These are phyloP conservation scores for Cylloceria caligata DNA, from an alignment of 2,888 invertebrate genomes.

Conservation along the genomic window DNA sequence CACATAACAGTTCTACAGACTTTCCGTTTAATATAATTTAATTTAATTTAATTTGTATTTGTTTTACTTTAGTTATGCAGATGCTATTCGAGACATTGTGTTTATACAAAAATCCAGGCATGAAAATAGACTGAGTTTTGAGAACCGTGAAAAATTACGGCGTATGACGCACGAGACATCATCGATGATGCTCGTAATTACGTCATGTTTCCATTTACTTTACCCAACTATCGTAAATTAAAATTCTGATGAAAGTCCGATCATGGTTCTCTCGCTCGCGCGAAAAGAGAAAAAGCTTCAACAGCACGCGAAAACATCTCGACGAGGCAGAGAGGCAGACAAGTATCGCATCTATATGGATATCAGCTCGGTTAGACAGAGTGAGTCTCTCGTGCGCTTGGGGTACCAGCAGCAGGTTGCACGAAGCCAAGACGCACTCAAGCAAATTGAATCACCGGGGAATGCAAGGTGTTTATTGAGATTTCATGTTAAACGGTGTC, in stretches of 20 bases:
- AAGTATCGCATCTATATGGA: slow-evolving; percentile 75
- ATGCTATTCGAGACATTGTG: background rate
- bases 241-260: slow-evolving; percentile 75
- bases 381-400: slow-evolving; percentile 11
- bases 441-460: slow-evolving; percentile 79
- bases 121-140: background rate
- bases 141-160: background rate
- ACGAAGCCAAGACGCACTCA: slow-evolving; percentile 52
- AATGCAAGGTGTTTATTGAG: slow-evolving; percentile 78
- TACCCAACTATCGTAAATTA: slow-evolving; percentile 76
- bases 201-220: slow-evolving; percentile 69
- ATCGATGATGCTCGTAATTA: background rate
- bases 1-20: background rate
- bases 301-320: slow-evolving; percentile 71
- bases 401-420: slow-evolving; percentile 1
- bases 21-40: background rate
- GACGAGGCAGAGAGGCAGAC: slow-evolving; percentile 55
- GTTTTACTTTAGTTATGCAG: background rate
- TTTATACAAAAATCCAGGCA: background rate
- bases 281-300: slow-evolving; percentile 29
- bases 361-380: slow-evolving; percentile 67
- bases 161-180: background rate
- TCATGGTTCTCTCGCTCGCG: slow-evolving; percentile 30
- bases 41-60: background rate
- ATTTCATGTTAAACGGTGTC: slow-evolving; percentile 78